Percentiles rank a stretch among this genome's conserved stretches.
These are phyloP conservation scores for Tetrax tetrax DNA, from an alignment of 2,113 vertebrate genomes.

Conservation along the genomic window DNA sequence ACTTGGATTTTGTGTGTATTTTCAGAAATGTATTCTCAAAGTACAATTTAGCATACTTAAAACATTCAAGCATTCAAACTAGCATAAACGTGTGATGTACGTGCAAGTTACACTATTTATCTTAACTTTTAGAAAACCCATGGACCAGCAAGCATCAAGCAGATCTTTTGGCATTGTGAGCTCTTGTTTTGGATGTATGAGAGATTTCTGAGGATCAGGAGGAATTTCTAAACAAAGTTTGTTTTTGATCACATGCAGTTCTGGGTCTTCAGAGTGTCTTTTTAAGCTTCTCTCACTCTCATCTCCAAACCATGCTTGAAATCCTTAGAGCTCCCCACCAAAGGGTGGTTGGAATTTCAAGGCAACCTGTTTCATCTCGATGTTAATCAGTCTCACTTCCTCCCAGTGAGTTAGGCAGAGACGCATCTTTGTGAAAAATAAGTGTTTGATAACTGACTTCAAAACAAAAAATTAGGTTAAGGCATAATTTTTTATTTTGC, in stretches of 20 bases:
- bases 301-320: neutral
- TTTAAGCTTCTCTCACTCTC: neutral
- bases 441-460: neutral
- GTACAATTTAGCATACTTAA: neutral
- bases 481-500: neutral
- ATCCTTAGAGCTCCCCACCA: neutral
- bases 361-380: neutral
- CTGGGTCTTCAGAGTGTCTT: neutral
- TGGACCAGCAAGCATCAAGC: neutral
- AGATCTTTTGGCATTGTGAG: neutral
- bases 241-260: neutral
- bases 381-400: neutral
- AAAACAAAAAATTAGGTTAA: neutral
- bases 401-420: neutral
- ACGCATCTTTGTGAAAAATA: neutral
- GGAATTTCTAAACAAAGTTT: slow-evolving; percentile 16
- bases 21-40: neutral
- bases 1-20: neutral
- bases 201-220: slow-evolving; percentile 38
- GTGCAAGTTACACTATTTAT: neutral
- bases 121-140: neutral
- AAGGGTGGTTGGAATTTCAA: neutral
- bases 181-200: neutral
- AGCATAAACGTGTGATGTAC: neutral
- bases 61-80: neutral